Evolutionary conservation across 2,113 vertebrate species (phyloP).

Genomic region (Malurus melanocephalus): DNA sequence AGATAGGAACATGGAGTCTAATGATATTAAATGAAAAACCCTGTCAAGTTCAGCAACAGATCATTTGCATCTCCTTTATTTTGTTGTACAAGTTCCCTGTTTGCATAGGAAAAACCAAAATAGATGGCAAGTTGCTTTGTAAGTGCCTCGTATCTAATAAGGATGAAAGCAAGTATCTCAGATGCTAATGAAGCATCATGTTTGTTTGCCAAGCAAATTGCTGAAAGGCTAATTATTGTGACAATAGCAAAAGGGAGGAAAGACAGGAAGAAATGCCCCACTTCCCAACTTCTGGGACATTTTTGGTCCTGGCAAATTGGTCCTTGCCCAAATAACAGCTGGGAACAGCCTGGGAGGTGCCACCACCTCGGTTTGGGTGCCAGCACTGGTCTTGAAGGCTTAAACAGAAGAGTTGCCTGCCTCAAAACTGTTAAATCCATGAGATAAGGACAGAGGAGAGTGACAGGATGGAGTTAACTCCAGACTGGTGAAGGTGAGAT

Average conservation of each 20-base stretch:
- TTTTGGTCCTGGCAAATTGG: neutral
- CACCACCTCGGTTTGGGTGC: neutral
- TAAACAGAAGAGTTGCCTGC: neutral
- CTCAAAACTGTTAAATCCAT: neutral
- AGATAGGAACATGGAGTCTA: neutral
- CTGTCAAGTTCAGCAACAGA: slow-evolving; percentile 1
- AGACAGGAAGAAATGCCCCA: neutral
- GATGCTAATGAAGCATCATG: neutral
- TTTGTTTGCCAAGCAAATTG: neutral
- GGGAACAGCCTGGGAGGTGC: neutral
- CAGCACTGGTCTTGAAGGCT: neutral
- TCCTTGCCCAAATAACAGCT: neutral
- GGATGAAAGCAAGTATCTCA: neutral
- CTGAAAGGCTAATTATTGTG: neutral
- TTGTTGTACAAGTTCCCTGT: neutral
- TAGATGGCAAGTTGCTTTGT: neutral
- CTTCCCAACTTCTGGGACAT: neutral
- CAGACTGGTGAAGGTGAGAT: accelerated
- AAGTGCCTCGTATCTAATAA: neutral
- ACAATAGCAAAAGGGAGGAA: neutral
- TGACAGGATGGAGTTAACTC: neutral
- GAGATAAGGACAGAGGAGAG: neutral
- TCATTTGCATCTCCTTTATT: neutral
- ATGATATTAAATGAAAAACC: neutral
- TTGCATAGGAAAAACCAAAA: neutral